Conservation (phyloP, 2,888 invertebrate genomes). For the Julus scandinavius region DNA sequence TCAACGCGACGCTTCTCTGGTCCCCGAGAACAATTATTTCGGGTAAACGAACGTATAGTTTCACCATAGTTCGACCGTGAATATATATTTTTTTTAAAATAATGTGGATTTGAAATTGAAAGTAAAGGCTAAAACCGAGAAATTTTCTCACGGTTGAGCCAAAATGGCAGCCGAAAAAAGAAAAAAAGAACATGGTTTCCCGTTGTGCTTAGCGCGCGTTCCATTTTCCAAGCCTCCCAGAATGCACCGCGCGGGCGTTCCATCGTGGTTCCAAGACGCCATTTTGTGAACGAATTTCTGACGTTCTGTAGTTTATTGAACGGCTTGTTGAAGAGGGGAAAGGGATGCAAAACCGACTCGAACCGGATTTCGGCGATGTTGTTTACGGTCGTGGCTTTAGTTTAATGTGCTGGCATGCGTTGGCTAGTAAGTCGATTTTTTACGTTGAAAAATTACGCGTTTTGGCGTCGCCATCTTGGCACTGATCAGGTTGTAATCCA, state of each 20-base stretch:
- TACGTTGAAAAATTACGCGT: neutral
- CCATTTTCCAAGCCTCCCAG: no score
- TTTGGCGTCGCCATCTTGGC: neutral
- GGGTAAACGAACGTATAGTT: neutral
- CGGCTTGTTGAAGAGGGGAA: neutral
- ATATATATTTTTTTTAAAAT: neutral
- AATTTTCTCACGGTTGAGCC: neutral
- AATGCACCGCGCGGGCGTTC: neutral
- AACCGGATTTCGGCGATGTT: slow-evolving; percentile 12
- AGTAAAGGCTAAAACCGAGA: neutral
- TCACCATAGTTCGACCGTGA: no score
- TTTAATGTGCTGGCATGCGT: neutral
- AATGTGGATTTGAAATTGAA: neutral
- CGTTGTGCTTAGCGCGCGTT: neutral
- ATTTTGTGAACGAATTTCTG: neutral
- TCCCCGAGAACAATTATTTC: neutral
- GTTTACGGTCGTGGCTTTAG: neutral
- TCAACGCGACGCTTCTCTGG: neutral
- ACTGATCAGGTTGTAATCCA: neutral
- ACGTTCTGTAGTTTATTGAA: neutral
- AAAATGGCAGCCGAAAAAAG: neutral
- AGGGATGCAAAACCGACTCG: neutral
- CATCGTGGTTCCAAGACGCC: neutral
- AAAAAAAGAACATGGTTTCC: neutral
- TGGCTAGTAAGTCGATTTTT: neutral